phyloP scores from a whole-genome alignment of 1,140 invertebrate genomes.

The Ephestia elutella region DNA sequence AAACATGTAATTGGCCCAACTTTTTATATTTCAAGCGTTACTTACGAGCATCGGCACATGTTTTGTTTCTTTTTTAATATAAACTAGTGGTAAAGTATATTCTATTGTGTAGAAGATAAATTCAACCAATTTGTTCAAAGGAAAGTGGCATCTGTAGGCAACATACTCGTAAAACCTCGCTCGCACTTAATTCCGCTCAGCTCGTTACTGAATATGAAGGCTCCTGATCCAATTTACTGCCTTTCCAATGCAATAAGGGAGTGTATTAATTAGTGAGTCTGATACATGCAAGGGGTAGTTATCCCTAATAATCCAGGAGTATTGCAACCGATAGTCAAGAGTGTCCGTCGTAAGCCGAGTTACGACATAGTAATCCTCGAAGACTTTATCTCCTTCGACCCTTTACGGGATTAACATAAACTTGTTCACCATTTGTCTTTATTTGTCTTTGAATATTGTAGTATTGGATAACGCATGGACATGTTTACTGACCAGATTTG shows the following conservation, averaged over 20 bases:
- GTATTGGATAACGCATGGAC: not conserved
- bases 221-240: not conserved
- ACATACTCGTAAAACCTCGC: no score
- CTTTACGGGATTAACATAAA: slow-evolving; percentile 53
- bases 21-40: no score
- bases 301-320: slow-evolving; percentile 41
- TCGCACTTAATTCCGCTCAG: no score
- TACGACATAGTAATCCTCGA: slow-evolving; percentile 39
- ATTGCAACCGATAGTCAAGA: slow-evolving; percentile 43
- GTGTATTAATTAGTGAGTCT: slow-evolving; percentile 36
- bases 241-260: not conserved
- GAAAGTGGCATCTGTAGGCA: no score
- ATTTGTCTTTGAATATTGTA: slow-evolving; percentile 37
- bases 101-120: no score
- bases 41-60: no score
- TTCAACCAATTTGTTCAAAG: no score
- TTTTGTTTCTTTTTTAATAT: no score
- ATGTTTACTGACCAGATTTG: not conserved
- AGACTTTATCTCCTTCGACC: slow-evolving; percentile 45
- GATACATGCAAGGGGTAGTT: slow-evolving; percentile 34
- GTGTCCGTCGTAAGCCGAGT: slow-evolving; percentile 39
- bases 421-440: slow-evolving; percentile 46
- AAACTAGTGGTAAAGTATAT: no score
- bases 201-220: not conserved
- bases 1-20: no score